A percentile compares a stretch with the other conserved stretches of the same genome.
Evolutionary conservation across 2,888 invertebrate genomes (phyloP).

Genomic region (Chorisops tibialis): DNA sequence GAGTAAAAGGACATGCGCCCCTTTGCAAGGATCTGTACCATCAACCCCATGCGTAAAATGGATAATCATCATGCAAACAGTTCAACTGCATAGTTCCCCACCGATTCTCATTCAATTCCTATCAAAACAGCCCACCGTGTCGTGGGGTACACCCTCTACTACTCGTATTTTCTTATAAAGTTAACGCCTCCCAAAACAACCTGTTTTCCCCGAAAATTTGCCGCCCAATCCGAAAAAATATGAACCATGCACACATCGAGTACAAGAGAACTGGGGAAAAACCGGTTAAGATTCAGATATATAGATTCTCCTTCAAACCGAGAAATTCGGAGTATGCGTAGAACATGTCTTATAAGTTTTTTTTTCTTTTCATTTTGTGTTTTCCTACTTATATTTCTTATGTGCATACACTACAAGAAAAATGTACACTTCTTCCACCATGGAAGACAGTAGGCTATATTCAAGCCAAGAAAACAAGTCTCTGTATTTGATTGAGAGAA

Average conservation of each 20-base stretch:
- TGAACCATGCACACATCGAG: background rate
- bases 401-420: no score
- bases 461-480: no score
- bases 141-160: slow-evolving; percentile 5
- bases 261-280: slow-evolving; percentile 7
- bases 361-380: no score
- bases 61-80: background rate
- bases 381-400: no score
- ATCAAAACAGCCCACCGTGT: background rate
- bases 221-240: slow-evolving; percentile 4
- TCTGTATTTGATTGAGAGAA: background rate
- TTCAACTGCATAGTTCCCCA: background rate
- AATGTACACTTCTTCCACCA: no score
- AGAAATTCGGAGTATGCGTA: no score
- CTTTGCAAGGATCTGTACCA: background rate
- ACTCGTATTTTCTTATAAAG: background rate
- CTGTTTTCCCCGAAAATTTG: background rate
- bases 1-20: slow-evolving; percentile 18
- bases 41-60: no score
- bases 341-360: no score
- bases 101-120: slow-evolving; percentile 14
- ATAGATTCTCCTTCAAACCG: no score
- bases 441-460: no score
- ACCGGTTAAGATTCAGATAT: slow-evolving; percentile 16
- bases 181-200: slow-evolving; percentile 11